These are phyloP conservation scores for Patella caerulea DNA, from an alignment of 2,888 invertebrate species.

Conservation along the genomic window DNA sequence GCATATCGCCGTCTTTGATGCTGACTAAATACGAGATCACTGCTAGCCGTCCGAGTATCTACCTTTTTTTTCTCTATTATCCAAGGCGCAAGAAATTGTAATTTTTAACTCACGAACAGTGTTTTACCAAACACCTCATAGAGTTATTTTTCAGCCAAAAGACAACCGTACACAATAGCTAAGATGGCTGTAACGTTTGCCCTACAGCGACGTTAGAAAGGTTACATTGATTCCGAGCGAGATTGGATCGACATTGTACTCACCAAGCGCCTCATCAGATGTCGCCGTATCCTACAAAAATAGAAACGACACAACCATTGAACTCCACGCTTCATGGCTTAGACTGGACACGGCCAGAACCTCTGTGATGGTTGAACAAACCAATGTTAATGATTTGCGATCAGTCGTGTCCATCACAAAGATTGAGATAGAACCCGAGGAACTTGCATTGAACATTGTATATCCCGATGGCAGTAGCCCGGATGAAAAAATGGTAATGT, in stretches of 20 bases:
- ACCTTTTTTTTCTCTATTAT: too few species aligned
- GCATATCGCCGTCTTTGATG: conserved; percentile 48
- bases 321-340: conserved; percentile 50
- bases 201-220: conserved; percentile 40
- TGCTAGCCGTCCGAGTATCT: conserved; percentile 41
- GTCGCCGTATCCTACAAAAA: conserved; percentile 35
- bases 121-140: too few species aligned
- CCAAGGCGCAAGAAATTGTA: too few species aligned
- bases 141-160: too few species aligned
- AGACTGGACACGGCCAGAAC: conserved; percentile 57
- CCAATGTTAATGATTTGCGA: conserved; percentile 45
- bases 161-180: background rate
- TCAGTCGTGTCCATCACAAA: conserved; percentile 47
- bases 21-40: conserved; percentile 40
- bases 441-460: conserved; percentile 37
- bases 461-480: conserved; percentile 50
- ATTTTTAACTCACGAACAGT: too few species aligned
- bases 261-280: conserved; percentile 15
- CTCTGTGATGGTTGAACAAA: conserved; percentile 54
- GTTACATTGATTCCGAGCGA: conserved; percentile 43
- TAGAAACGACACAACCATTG: conserved; percentile 40
- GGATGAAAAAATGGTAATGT: conserved; percentile 38
- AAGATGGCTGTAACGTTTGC: background rate
- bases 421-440: conserved; percentile 37
- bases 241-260: conserved; percentile 24